Percentiles rank a stretch among this genome's conserved stretches.
These are phyloP conservation scores for Cherax quadricarinatus DNA, from an alignment of 1,140 invertebrate genomes.

Conservation along the genomic window DNA sequence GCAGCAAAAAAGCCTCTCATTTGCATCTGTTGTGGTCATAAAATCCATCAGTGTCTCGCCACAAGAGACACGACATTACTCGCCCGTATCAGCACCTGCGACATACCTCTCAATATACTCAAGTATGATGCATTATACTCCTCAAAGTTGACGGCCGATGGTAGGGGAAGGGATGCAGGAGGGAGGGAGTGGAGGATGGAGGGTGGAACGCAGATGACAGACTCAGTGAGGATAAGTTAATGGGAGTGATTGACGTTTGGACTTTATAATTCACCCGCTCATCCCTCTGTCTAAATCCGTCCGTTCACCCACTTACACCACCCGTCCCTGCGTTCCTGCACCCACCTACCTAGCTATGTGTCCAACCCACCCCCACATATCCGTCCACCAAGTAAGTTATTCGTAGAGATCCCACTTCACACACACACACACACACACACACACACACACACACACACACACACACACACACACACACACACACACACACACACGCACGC, in stretches of 20 bases:
- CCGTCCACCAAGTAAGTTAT: neutral
- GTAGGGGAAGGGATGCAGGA: neutral
- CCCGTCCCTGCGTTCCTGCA: no score
- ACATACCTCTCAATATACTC: neutral
- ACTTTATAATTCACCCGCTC: neutral
- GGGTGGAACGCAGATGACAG: neutral
- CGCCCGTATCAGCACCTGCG: neutral
- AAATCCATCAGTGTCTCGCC: neutral
- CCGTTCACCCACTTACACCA: neutral
- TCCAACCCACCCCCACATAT: neutral
- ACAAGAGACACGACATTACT: neutral
- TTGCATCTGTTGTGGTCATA: neutral
- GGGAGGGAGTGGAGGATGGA: neutral
- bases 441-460: no score
- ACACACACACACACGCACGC: no score
- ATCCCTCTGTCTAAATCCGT: neutral
- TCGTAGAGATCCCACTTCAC: no score
- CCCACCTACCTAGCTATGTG: no score
- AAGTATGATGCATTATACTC: neutral
- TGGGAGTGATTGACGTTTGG: neutral
- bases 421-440: neutral
- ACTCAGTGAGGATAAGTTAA: neutral
- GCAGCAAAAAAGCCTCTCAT: neutral
- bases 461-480: no score
- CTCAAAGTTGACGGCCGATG: no score